These are phyloP conservation scores for Ips nitidus DNA, from an alignment of 1,140 invertebrate genomes.

Conservation along the genomic window DNA sequence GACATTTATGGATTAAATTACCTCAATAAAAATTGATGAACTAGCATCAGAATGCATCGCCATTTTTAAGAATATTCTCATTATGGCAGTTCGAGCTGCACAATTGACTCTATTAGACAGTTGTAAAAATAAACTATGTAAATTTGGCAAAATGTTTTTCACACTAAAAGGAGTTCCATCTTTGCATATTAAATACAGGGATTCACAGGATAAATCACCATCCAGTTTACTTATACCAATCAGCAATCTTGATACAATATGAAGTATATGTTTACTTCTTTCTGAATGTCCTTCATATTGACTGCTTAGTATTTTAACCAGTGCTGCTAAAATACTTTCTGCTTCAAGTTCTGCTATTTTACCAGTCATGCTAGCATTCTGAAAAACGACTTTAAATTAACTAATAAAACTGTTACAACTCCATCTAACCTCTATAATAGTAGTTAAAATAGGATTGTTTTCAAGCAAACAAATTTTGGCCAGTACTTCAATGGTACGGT, in stretches of 20 bases:
- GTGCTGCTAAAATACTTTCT: constrained; percentile 19
- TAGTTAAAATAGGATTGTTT: constrained; percentile 21
- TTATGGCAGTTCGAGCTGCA: constrained; percentile 17
- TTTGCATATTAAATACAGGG: constrained; percentile 31
- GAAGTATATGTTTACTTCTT: constrained; percentile 32
- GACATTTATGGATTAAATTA: constrained; percentile 11
- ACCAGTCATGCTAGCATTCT: constrained; percentile 20
- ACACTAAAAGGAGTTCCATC: constrained; percentile 35
- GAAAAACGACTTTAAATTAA: constrained; percentile 26
- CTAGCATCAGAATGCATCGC: constrained; percentile 38
- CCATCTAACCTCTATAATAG: constrained; percentile 30
- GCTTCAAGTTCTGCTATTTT: constrained; percentile 24
- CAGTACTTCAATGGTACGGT: constrained; percentile 31
- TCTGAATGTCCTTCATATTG: constrained; percentile 21
- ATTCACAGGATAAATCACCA: constrained; percentile 20
- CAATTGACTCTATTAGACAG: constrained; percentile 20
- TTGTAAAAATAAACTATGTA: constrained; percentile 34
- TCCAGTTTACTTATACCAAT: constrained; percentile 20
- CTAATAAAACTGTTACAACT: not conserved
- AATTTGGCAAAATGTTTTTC: constrained; percentile 29
- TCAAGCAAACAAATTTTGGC: constrained; percentile 30
- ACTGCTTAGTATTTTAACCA: constrained; percentile 21
- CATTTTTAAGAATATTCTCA: constrained; percentile 36
- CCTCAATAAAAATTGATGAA: constrained; percentile 27
- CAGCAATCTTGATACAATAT: constrained; percentile 32